A percentile compares a stretch with the other conserved stretches of the same genome.
These are phyloP conservation scores for Drosophila glabriapex DNA, from an alignment of 2,888 invertebrate species.

Conservation along the genomic window DNA sequence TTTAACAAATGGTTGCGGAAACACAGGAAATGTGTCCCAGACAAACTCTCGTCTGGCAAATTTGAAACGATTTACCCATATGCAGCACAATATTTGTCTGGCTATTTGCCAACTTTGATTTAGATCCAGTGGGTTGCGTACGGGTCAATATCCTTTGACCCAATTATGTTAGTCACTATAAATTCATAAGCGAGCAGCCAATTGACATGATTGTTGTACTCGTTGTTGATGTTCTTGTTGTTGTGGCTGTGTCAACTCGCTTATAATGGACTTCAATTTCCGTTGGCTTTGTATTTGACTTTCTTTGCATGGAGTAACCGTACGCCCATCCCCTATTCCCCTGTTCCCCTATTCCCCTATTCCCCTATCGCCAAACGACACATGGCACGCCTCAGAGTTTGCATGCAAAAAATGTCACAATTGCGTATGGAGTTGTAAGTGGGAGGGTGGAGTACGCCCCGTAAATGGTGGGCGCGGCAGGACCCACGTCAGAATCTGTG, in stretches of 20 bases:
- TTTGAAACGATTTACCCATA: conserved; percentile 35
- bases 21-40: conserved; percentile 50
- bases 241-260: conserved; percentile 50
- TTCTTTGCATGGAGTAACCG: conserved; percentile 51
- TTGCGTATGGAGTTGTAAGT: conserved; percentile 49
- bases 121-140: conserved; percentile 31
- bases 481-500: conserved; percentile 44
- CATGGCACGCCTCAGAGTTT: conserved; percentile 66
- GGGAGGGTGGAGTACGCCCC: conserved; percentile 24
- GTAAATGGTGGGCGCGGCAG: conserved; percentile 71
- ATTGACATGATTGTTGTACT: conserved; percentile 59
- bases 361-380: conserved; percentile 5
- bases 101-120: conserved; percentile 47
- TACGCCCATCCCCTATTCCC: conserved; percentile 11
- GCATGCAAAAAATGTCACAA: conserved; percentile 53
- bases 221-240: conserved; percentile 34
- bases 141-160: conserved; percentile 84
- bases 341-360: neutral
- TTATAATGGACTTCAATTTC: conserved; percentile 75
- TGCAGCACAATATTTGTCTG: conserved; percentile 30
- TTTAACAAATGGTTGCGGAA: conserved; percentile 26
- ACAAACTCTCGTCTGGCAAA: conserved; percentile 58
- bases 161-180: conserved; percentile 68
- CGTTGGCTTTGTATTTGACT: conserved; percentile 52
- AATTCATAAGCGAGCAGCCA: conserved; percentile 63